Percentiles rank a stretch among this genome's conserved stretches.
These are phyloP conservation scores for Sclerodermus sp. DNA, from an alignment of 2,888 invertebrate genomes.

Conservation along the genomic window DNA sequence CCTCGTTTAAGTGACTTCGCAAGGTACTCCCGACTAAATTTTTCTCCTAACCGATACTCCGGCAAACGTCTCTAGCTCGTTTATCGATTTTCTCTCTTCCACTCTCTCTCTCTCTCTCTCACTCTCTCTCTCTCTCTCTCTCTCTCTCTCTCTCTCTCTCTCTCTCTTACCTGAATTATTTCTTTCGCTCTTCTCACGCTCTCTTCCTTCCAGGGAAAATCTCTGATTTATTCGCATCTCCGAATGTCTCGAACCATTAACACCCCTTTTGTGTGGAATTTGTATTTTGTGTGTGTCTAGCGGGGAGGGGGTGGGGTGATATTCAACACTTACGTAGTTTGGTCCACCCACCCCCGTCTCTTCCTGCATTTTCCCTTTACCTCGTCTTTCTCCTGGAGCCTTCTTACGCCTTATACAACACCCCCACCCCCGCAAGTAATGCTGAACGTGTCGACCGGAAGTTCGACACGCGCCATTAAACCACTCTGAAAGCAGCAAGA, in stretches of 20 bases:
- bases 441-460: constrained; percentile 42
- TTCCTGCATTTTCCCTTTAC: background rate
- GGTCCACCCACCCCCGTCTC: background rate
- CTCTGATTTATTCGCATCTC: too few relatives aligned
- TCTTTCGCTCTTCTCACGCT: too few relatives aligned
- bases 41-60: too few relatives aligned
- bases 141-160: too few relatives aligned
- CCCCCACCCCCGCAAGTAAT: constrained; percentile 20
- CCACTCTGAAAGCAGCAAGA: constrained; percentile 20
- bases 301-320: background rate
- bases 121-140: background rate
- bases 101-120: background rate
- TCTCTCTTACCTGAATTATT: too few relatives aligned
- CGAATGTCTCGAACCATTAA: too few relatives aligned
- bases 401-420: constrained; percentile 8
- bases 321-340: background rate
- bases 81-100: background rate
- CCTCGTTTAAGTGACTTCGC: too few relatives aligned
- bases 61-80: too few relatives aligned
- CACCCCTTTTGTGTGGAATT: too few relatives aligned
- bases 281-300: too few relatives aligned
- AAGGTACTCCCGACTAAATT: too few relatives aligned
- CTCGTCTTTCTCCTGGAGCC: background rate
- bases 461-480: constrained; percentile 54
- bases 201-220: too few relatives aligned